A percentile compares a stretch with the other conserved stretches of the same genome.
Evolutionary conservation across 2,113 vertebrate genomes (phyloP).

Genomic region (Odocoileus hemionus): DNA sequence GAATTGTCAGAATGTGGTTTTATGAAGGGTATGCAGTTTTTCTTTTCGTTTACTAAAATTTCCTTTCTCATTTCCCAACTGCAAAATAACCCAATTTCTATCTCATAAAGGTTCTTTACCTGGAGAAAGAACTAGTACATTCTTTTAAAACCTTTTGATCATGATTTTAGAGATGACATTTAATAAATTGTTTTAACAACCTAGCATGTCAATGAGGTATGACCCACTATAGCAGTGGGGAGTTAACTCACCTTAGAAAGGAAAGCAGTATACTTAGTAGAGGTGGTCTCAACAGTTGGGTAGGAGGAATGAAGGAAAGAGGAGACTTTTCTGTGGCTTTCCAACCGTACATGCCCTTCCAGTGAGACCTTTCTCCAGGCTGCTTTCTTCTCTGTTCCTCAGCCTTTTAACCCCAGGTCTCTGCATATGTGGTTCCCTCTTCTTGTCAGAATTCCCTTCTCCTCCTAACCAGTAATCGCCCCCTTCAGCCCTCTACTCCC

Average conservation of each 20-base stretch:
- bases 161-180: neutral
- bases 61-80: slow-evolving; percentile 14
- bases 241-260: neutral
- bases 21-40: slow-evolving; percentile 5
- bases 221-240: neutral
- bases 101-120: neutral
- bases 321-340: neutral
- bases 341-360: neutral
- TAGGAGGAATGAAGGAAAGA: neutral
- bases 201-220: neutral
- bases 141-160: neutral
- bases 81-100: slow-evolving; percentile 33
- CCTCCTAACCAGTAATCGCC: neutral
- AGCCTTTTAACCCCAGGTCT: neutral
- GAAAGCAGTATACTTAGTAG: neutral
- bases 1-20: neutral
- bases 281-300: neutral
- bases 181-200: neutral
- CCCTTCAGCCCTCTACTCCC: neutral
- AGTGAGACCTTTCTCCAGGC: neutral
- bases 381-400: neutral
- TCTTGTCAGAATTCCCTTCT: neutral
- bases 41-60: slow-evolving; percentile 40
- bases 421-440: neutral
- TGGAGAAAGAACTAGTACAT: neutral